phyloP scores from a whole-genome alignment of 2,113 vertebrate species.

The Hemicordylus capensis region DNA sequence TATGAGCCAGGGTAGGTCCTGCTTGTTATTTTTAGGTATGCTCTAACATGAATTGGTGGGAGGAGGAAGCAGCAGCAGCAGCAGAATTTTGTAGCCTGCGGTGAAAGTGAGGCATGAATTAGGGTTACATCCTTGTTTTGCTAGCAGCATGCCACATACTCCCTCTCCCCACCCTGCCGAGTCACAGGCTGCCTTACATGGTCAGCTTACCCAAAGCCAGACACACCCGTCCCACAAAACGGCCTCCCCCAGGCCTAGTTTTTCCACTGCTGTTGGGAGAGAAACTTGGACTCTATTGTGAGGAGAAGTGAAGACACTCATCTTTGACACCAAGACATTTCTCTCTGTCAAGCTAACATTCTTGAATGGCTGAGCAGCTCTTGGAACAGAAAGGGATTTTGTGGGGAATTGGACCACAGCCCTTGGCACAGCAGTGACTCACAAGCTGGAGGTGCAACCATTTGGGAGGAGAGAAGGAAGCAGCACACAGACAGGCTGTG shows the following conservation, averaged over 20 bases:
- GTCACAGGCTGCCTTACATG: constrained; percentile 66
- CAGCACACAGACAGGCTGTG: constrained; percentile 24
- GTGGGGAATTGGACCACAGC: constrained; percentile 35
- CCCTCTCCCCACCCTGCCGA: constrained; percentile 58
- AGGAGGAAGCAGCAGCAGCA: constrained; percentile 60
- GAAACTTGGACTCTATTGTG: constrained; percentile 10
- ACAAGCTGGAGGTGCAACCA: constrained; percentile 42
- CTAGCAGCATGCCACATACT: constrained; percentile 52
- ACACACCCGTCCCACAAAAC: constrained; percentile 62
- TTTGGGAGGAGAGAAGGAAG: neutral
- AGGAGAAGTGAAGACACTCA: constrained; percentile 5
- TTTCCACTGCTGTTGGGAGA: constrained; percentile 55
- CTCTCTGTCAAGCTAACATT: constrained; percentile 35
- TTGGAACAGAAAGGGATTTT: constrained; percentile 47
- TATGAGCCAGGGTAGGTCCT: constrained; percentile 40
- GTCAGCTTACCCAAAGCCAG: constrained; percentile 61
- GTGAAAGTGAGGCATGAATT: constrained; percentile 60
- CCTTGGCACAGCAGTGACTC: constrained; percentile 54
- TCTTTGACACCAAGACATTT: neutral
- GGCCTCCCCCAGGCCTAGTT: constrained; percentile 59
- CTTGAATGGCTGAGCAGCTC: constrained; percentile 47
- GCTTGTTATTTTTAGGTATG: constrained; percentile 62
- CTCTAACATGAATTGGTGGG: constrained; percentile 53
- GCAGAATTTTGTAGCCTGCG: constrained; percentile 69
- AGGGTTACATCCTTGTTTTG: constrained; percentile 60